Evolutionary conservation across 2,113 vertebrate genomes (phyloP).

Genomic region (Cynocephalus volans): DNA sequence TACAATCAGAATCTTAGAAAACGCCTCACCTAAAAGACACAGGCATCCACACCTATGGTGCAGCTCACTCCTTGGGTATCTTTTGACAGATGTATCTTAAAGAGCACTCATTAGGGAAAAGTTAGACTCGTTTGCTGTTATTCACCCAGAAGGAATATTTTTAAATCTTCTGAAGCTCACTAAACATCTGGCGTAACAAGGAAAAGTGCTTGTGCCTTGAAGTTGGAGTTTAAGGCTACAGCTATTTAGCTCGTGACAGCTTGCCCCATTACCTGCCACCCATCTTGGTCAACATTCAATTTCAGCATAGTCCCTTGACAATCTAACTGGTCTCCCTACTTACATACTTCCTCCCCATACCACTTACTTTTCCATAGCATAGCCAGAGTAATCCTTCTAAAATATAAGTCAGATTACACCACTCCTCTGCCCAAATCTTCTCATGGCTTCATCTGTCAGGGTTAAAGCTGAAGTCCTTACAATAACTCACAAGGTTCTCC

Average conservation of each 20-base stretch:
- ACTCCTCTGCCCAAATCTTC: neutral
- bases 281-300: neutral
- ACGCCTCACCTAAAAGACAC: neutral
- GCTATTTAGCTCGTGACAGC: neutral
- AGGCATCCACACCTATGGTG: neutral
- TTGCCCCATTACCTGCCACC: neutral
- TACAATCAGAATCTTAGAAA: neutral
- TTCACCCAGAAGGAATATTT: neutral
- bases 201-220: neutral
- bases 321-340: neutral
- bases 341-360: neutral
- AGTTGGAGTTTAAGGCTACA: neutral
- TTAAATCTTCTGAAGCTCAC: neutral
- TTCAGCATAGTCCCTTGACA: neutral
- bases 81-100: neutral
- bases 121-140: neutral
- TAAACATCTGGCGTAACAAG: neutral
- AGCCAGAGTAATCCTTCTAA: neutral
- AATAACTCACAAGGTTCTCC: neutral
- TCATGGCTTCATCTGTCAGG: neutral
- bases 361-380: neutral
- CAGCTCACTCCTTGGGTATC: neutral
- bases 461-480: neutral
- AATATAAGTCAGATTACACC: neutral
- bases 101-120: neutral